Base-by-base conservation (phyloP, 2,888 invertebrate species). In the Sinotaia quadrata region DNA sequence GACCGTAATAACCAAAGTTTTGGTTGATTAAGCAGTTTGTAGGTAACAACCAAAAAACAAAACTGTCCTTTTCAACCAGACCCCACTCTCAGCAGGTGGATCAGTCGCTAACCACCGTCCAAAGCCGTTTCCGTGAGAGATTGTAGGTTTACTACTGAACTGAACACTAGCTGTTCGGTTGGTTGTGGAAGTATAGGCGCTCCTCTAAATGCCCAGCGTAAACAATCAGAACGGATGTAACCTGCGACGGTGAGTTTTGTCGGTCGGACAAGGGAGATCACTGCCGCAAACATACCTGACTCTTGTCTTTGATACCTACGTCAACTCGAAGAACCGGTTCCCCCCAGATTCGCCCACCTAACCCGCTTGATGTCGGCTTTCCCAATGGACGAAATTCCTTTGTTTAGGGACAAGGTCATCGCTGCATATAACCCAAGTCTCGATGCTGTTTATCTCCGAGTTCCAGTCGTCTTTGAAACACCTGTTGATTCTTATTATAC, bases 401-500 rank as follows among this genome's bases (percentile, higher is more conserved):
- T 54, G 54, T 54, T 54, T 54, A 29, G 54, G 54, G 27, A 54
- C 54, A 54, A 54, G 54, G 54, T 54, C 54, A 31, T 8, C 18
- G 27, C 31, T 24, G 27, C 29, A 54, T 54, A 54, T 54, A 29
- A 54, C 54, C 54, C 29, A 29, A 54, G 54, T 29, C 54, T 54
- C 29, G 54, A 18, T 18, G 27, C 54, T 54, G 54, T 54, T 54
- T 54, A 31, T 27, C 54, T 10, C 18, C 8, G 29, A 24, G 29
- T 54, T n/a, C 54, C 54, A 18, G 54, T 27, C 54, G 18, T 54
- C 54, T 54, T 54, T 54, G 54, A 29, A 54, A 54, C 54, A 54
- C 54, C 54, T 54, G 54, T 54, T 54, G 54, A 54, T 54, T 54
- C 54, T 54, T 54, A 54, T 54, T 54, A 54, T 54, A 24, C 54